Evolutionary conservation across 2,113 vertebrate species (phyloP), one percentile per base, ranked within the genome.

Genomic region (Motacilla tschutschensis): DNA sequence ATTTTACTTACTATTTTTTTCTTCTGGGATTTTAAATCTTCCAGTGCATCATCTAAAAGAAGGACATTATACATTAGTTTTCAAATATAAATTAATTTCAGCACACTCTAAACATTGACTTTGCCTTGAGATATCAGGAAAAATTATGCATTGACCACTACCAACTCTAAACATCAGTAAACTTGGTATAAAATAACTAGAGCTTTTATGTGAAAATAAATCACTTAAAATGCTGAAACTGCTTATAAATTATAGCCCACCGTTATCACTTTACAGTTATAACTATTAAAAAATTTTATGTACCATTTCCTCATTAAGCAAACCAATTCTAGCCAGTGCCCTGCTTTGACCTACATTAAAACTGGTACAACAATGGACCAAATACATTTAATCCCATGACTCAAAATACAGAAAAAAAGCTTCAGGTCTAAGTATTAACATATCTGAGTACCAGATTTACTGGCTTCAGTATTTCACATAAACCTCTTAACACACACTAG

Each of bases 1-100:
- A 41, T 60, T 93, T 91, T 94, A 98, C 98, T 98, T 98, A 99
- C 99, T 94, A 99, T 99, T 98, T 98, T 99, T 94, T 97, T 98
- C 97, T 99, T 99, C 94, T 98, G 97, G 86, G 93, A 96, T 95
- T 98, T 99, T 90, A 99, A 97, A 88, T 99, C 98, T 93, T 99
- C 98, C 89, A 99, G 94, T 2, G 98, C 99, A 87, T 99, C 98
- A 98, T 98, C 99, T 99, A 90, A 85, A 95, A 95, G 81, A 83
- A 87, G 83, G 44, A 97, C 70, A 94, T 55, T 53, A 81, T 31
- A 59, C 2, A 57, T 95, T 89, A 95, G 73, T 92, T 88, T 57
- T 59, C 33, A 96, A 71, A 82, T 57, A 83, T 6, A 87, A 85
- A 79, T 17, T 84, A 65, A 89, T 50, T 89, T 67, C 50, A 81